Conservation (phyloP, 2,888 invertebrate species). For the Andrena trimmerana region DNA sequence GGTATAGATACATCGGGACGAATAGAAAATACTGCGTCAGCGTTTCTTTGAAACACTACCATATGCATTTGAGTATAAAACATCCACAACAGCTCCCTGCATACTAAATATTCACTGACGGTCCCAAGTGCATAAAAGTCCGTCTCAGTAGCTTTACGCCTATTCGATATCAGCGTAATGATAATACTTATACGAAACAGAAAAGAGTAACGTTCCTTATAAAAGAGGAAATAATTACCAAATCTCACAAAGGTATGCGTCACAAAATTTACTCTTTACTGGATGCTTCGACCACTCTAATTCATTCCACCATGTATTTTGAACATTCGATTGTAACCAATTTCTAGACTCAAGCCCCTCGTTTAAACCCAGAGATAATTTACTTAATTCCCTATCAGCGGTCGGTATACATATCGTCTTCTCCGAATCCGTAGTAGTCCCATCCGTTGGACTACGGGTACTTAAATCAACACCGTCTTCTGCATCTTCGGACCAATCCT, state of each 20-base stretch:
- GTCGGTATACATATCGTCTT: constrained; percentile 34
- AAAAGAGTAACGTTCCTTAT: neutral
- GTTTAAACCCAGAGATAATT: constrained; percentile 66
- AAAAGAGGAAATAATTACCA: constrained; percentile 76
- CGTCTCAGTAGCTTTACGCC: constrained; percentile 73
- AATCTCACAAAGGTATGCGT: constrained; percentile 84
- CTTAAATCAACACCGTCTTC: constrained; percentile 49
- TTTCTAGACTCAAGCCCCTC: constrained; percentile 76
- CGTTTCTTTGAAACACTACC: constrained; percentile 76
- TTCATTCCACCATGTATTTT: constrained; percentile 85
- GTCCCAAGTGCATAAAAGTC: constrained; percentile 72
- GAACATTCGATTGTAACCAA: constrained; percentile 82
- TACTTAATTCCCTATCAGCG: constrained; percentile 50
- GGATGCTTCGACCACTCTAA: constrained; percentile 77
- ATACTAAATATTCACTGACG: constrained; percentile 81
- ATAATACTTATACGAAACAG: constrained; percentile 16
- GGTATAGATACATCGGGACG: constrained; percentile 79
- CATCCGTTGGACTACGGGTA: constrained; percentile 1
- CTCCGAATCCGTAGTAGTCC: constrained; percentile 20
- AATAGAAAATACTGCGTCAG: constrained; percentile 70
- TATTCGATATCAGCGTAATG: constrained; percentile 50
- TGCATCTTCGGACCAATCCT: constrained; percentile 82
- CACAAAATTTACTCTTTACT: constrained; percentile 79
- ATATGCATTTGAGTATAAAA: constrained; percentile 77
- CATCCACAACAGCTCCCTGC: constrained; percentile 83